Base-by-base conservation (phyloP, 1,140 invertebrate species). In the Lepidurus arcticus region DNA sequence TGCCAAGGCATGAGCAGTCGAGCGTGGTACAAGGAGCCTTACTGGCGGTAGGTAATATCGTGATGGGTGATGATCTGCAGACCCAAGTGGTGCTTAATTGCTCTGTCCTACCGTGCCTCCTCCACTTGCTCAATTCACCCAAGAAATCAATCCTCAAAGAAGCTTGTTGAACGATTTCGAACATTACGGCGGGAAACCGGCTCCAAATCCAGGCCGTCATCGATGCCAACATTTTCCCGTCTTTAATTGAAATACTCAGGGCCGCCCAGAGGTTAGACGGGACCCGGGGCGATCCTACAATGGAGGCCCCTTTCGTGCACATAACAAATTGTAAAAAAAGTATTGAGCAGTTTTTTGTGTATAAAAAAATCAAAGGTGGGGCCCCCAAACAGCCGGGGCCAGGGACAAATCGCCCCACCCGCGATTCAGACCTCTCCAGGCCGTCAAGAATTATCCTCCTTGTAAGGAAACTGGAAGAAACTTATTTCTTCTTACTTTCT, bases 141-240 rank as follows among this genome's bases (percentile, higher is more conserved):
- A 93, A 93, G 82, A 97, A 98, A 86, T 90, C 91, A 42, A 91
- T 98, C 74, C 89, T 93, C 76, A 99, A 99, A 88, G 97, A 99
- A 86, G 95, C 96, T 7, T 98, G 96, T 84, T 99, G 97, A 97
- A 98, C 97, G 73, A 92, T 99, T 80, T 98, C 96, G 53, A 99
- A 99, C 86, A 98, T 99, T 76, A 98, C 97, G 4, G 97, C 97
- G 77, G 97, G 97, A 75, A 98, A 98, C 87, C 89, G 93, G 74
- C 90, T 91, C 82, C 97, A 98, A 87, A 96, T 97, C 81, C 93
- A 94, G 92, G 92, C 93, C 80, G 95, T 98, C 8, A 96, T 98
- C 82, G 95, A 98, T 87, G 93, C 94, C 26, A 94, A 97, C 82
- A 96, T 98, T 81, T 97, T 98, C 83, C 95, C 95, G 6, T 88